Base-by-base conservation (phyloP, 1,140 invertebrate species). In the Dufourea novaeangliae region DNA sequence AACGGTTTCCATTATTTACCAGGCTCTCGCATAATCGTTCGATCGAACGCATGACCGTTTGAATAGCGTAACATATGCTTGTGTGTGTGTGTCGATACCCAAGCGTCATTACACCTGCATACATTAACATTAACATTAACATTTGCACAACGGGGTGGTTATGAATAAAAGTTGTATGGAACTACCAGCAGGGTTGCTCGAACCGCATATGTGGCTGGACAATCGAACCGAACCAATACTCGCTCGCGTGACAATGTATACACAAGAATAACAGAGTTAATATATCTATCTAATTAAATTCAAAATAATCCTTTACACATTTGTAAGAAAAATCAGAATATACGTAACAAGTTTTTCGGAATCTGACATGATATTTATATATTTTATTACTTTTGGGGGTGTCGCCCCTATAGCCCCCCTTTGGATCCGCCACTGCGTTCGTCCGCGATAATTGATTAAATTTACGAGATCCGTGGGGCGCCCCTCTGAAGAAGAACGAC, bases 401-500 rank as follows among this genome's bases (percentile, higher is more conserved):
- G n/a, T n/a, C n/a, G n/a, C n/a, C n/a, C n/a, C n/a, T n/a, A n/a
- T n/a, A n/a, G n/a, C n/a, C n/a, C n/a, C n/a, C n/a, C n/a, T n/a
- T n/a, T n/a, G n/a, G n/a, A n/a, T n/a, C n/a, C n/a, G n/a, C 34
- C 34, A 5, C 3, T 50, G 17, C 46, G 46, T n/a, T 50, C 20
- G 46, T n/a, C 34, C 56, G 12, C 5, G 34, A 67, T 74, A 74
- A 74, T 74, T 67, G 62, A 74, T 74, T n/a, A 39, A 74, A 74
- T 74, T 56, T 67, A 54, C 25, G 34, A 67, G 66, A 74, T 67
- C 54, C 25, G 10, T 66, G 54, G 54, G 34, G 44, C 54, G 17
- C 25, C 32, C 17, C 22, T 20, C 37, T 1, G 10, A 10, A 20
- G 69, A 46, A 27, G 25, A 29, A 10, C 44, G 29, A 32, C 6